A percentile compares a stretch with the other conserved stretches of the same genome.
These are phyloP conservation scores for Ferrisia virgata DNA, from an alignment of 2,888 invertebrate genomes.

Conservation along the genomic window DNA sequence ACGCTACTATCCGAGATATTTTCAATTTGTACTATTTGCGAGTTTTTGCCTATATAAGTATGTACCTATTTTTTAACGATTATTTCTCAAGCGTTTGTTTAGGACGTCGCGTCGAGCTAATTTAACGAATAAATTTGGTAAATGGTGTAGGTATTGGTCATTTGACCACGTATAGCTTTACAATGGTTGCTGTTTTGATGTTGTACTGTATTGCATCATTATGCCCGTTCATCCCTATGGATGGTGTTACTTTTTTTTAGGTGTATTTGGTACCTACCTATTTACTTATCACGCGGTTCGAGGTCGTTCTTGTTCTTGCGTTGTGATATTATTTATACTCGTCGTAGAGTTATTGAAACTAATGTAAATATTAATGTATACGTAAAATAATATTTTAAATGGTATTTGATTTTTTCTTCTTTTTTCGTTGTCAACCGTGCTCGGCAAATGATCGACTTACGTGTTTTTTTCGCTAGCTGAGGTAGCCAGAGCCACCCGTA, in stretches of 20 bases:
- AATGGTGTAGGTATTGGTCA: not conserved
- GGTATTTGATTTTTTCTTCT: no score
- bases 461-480: not conserved
- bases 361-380: not conserved
- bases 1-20: not conserved
- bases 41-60: not conserved
- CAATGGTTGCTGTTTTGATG: not conserved
- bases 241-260: not conserved
- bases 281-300: not conserved
- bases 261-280: not conserved
- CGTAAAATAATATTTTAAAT: not conserved
- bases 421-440: not conserved
- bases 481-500: no score
- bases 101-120: not conserved
- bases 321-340: no score
- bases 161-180: not conserved
- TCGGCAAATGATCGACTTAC: not conserved
- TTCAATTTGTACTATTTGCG: constrained; percentile 8
- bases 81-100: not conserved
- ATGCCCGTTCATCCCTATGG: not conserved
- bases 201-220: not conserved
- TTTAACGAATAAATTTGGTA: not conserved
- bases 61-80: not conserved
- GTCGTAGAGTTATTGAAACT: not conserved
- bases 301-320: not conserved